Conservation (phyloP, 2,113 vertebrate genomes). For the Probosciger aterrimus region DNA sequence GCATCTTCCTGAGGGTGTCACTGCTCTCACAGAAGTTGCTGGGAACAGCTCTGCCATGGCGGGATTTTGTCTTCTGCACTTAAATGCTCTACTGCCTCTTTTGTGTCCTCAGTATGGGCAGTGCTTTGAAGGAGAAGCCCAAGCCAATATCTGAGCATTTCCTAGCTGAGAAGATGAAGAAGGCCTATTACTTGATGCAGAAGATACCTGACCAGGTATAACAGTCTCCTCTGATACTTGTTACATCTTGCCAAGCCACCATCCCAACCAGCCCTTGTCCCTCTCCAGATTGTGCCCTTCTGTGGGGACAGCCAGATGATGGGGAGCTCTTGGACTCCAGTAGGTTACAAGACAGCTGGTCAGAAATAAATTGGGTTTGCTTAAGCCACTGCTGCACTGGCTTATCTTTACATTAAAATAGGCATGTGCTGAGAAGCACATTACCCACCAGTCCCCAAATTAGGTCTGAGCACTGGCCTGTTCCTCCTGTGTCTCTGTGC, state of each 20-base stretch:
- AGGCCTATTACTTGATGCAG: slow-evolving; percentile 84
- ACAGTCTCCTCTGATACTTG: neutral
- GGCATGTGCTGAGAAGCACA: fast-evolving
- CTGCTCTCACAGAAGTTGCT: neutral
- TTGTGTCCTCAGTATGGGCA: slow-evolving; percentile 63
- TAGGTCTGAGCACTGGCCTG: neutral
- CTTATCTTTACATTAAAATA: neutral
- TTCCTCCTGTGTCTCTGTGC: neutral
- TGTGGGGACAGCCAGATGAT: neutral
- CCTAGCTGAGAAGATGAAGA: slow-evolving; percentile 88
- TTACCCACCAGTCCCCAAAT: neutral
- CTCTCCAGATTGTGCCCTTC: neutral
- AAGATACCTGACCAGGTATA: slow-evolving; percentile 83
- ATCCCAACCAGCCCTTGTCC: neutral
- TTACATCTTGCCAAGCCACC: neutral
- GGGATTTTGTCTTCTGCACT: neutral
- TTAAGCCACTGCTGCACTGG: neutral
- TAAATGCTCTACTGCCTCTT: neutral
- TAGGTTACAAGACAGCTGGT: neutral
- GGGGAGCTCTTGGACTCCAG: neutral
- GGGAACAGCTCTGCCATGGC: neutral
- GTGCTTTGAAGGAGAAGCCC: slow-evolving; percentile 65
- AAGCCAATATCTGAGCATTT: slow-evolving; percentile 69
- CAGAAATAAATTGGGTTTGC: neutral
- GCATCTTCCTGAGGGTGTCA: neutral